phyloP scores from a whole-genome alignment of 92 coral and sea anemone species.

The Chrysogorgia sp. region DNA sequence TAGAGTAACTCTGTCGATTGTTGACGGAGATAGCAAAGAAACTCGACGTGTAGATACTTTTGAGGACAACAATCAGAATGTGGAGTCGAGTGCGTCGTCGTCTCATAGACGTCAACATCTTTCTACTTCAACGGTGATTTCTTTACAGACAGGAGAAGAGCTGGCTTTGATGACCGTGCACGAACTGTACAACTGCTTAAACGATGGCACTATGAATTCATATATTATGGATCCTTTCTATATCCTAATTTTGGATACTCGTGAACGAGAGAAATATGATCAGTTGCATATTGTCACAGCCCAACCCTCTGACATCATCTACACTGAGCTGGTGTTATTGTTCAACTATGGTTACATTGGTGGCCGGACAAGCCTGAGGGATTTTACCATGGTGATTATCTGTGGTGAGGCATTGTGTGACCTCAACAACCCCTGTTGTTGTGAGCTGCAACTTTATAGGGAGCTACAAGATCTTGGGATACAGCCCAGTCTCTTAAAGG shows the following conservation, averaged over 20 bases:
- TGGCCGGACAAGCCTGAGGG: slow-evolving; percentile 58
- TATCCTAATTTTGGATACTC: slow-evolving; percentile 76
- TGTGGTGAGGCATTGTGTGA: slow-evolving; percentile 71
- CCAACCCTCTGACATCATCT: slow-evolving; percentile 58
- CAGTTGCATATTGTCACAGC: slow-evolving; percentile 75
- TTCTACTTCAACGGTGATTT: slow-evolving; percentile 35
- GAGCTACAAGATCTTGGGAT: slow-evolving; percentile 72
- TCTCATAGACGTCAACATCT: slow-evolving; percentile 33
- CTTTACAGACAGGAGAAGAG: slow-evolving; percentile 34
- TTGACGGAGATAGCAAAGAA: background rate
- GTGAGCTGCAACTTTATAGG: slow-evolving; percentile 68
- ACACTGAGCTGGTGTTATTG: slow-evolving; percentile 63
- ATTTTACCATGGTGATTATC: slow-evolving; percentile 76
- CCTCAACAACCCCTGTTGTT: slow-evolving; percentile 20
- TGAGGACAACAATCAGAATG: slow-evolving; percentile 25
- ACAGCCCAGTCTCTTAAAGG: slow-evolving; percentile 66
- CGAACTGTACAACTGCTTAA: slow-evolving; percentile 85
- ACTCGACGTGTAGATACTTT: background rate
- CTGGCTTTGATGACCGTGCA: slow-evolving; percentile 55
- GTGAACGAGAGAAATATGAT: slow-evolving; percentile 66
- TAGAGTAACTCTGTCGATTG: background rate
- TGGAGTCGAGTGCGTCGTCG: background rate
- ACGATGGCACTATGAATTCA: slow-evolving; percentile 83
- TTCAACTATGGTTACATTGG: slow-evolving; percentile 63
- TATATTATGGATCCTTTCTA: slow-evolving; percentile 88